phyloP scores from a whole-genome alignment of 2,113 vertebrate species.

The Sterna hirundo region DNA sequence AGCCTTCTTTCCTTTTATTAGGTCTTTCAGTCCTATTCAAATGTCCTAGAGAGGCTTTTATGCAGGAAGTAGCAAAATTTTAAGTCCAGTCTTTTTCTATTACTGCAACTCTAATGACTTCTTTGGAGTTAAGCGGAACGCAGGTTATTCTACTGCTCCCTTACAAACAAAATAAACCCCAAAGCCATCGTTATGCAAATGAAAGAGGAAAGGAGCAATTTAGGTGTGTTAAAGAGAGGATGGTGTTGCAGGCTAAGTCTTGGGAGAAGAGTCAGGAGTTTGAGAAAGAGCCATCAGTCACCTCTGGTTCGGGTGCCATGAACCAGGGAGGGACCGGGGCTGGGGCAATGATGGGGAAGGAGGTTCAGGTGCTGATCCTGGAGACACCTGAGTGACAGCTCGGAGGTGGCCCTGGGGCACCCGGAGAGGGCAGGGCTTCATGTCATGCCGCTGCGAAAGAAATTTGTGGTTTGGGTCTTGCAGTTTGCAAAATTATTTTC shows the following conservation, averaged over 20 bases:
- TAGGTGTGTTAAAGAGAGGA: neutral
- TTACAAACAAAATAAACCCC: neutral
- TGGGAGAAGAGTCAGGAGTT: neutral
- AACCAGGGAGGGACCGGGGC: neutral
- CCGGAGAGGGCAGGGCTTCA: neutral
- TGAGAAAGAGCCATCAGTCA: neutral
- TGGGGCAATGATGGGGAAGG: neutral
- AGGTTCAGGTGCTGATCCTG: neutral
- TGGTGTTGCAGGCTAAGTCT: neutral
- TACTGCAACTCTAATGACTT: neutral
- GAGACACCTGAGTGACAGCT: neutral
- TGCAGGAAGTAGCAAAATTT: neutral
- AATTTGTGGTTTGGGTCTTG: neutral
- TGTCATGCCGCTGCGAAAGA: fast-evolving
- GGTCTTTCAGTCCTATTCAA: neutral
- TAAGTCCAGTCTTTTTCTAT: neutral
- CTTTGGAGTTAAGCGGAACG: neutral
- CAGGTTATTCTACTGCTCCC: neutral
- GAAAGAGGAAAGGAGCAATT: neutral
- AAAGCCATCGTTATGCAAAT: neutral
- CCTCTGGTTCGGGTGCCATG: fast-evolving
- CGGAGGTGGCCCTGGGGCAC: neutral
- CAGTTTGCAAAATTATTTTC: neutral
- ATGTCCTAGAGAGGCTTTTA: neutral
- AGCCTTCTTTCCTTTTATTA: neutral